Conservation (phyloP, 1,140 invertebrate genomes). For the Pseudoatta argentina region DNA sequence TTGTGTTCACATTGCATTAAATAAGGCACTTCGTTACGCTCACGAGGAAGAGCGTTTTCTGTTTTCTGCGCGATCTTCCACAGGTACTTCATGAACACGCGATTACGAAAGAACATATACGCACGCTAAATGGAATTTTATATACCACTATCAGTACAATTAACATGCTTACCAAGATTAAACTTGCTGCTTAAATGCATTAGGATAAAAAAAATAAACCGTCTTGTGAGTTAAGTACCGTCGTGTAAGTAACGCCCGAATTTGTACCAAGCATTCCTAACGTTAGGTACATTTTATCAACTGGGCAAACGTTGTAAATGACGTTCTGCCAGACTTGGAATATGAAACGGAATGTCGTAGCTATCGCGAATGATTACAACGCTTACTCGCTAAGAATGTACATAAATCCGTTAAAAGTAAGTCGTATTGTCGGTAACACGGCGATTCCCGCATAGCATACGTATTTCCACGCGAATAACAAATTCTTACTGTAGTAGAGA, state of each 20-base stretch:
- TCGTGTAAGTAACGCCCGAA: constrained; percentile 63
- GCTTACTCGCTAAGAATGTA: constrained; percentile 23
- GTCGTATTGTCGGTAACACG: constrained; percentile 32
- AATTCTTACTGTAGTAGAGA: not conserved
- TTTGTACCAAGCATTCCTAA: constrained; percentile 43
- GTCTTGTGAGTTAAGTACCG: constrained; percentile 66
- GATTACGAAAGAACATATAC: constrained; percentile 14
- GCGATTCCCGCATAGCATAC: constrained; percentile 21
- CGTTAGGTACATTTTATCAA: constrained; percentile 25
- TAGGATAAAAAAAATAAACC: constrained; percentile 26
- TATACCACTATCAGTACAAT: constrained; percentile 18
- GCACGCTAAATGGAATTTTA: constrained; percentile 11
- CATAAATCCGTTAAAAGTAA: constrained; percentile 33
- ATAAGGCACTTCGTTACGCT: constrained; percentile 42
- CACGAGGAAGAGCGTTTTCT: constrained; percentile 11
- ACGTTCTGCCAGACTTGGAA: constrained; percentile 23
- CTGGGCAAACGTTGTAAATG: constrained; percentile 15
- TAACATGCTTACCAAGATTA: constrained; percentile 35
- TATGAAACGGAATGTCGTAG: constrained; percentile 64
- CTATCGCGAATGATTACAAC: constrained; percentile 39
- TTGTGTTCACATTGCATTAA: not conserved
- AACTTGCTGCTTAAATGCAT: constrained; percentile 34
- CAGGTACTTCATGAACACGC: constrained; percentile 4
- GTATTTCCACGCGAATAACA: constrained; percentile 33
- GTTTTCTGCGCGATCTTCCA: not conserved